Evolutionary conservation across 2,888 invertebrate genomes (phyloP).

Genomic region (Troides helena): DNA sequence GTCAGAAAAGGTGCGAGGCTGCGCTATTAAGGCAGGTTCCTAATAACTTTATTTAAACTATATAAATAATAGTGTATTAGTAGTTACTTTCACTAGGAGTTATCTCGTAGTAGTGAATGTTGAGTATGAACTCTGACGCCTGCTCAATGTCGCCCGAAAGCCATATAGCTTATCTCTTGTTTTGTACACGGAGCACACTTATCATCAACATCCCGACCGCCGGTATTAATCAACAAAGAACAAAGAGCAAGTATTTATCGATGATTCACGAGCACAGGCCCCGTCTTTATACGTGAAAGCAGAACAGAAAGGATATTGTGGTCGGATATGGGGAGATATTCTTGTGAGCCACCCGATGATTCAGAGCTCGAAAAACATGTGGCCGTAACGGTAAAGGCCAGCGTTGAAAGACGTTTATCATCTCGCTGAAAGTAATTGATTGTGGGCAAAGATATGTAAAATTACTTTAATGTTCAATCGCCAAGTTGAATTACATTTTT

Average conservation of each 20-base stretch:
- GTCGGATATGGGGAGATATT: conserved; percentile 24
- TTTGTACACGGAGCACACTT: neutral
- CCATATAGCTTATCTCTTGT: conserved; percentile 5
- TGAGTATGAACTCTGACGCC: too few relatives aligned
- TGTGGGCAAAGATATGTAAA: neutral
- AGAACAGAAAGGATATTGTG: conserved; percentile 24
- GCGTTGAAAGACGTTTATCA: conserved; percentile 18
- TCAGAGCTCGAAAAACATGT: conserved; percentile 28
- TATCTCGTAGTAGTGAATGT: too few relatives aligned
- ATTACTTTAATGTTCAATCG: neutral
- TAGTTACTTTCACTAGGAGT: too few relatives aligned
- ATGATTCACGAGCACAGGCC: conserved; percentile 20
- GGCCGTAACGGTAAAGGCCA: conserved; percentile 17
- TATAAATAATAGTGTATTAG: too few relatives aligned
- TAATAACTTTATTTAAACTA: too few relatives aligned
- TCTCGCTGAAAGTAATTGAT: neutral
- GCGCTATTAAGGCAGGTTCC: too few relatives aligned
- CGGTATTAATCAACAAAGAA: conserved; percentile 23
- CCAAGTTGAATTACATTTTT: neutral
- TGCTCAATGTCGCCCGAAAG: conserved; percentile 6
- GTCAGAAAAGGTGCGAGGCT: too few relatives aligned
- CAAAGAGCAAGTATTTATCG: conserved; percentile 24
- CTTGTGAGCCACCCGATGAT: conserved; percentile 18
- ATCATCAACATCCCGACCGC: conserved; percentile 9
- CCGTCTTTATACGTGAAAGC: conserved; percentile 26